Conservation (phyloP, 2,888 invertebrate genomes). For the Hoplodrina ambigua region DNA sequence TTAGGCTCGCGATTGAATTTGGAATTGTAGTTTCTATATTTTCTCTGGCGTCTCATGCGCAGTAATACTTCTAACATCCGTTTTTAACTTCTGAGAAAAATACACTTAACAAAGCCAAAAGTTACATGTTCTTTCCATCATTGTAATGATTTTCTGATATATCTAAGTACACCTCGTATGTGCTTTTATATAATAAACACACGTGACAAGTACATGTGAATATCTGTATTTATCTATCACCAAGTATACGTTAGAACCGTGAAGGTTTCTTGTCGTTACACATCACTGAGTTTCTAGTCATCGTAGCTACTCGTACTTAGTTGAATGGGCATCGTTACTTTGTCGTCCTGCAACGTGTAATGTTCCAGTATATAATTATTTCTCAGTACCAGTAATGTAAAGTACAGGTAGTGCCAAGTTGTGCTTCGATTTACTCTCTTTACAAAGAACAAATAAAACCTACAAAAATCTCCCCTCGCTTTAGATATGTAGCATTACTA, state of each 20-base stretch:
- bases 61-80: constrained; percentile 20
- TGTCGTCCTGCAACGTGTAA: constrained; percentile 4
- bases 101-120: too few relatives aligned
- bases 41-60: background rate
- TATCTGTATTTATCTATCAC: constrained; percentile 1
- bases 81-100: background rate
- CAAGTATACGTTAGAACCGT: constrained; percentile 3
- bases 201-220: background rate
- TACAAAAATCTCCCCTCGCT: constrained; percentile 1
- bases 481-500: constrained; percentile 5
- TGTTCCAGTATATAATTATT: too few relatives aligned
- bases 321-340: constrained; percentile 9
- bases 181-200: background rate
- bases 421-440: background rate
- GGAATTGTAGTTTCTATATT: background rate
- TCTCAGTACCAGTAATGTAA: too few relatives aligned
- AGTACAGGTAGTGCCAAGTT: background rate
- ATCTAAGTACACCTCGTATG: too few relatives aligned
- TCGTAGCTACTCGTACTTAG: constrained; percentile 2
- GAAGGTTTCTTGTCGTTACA: constrained; percentile 11
- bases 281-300: constrained; percentile 23
- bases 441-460: background rate
- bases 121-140: too few relatives aligned
- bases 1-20: background rate
- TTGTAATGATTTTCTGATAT: too few relatives aligned